These are phyloP conservation scores for Hiodon tergisus DNA, from an alignment of 2,113 vertebrate genomes.

Conservation along the genomic window DNA sequence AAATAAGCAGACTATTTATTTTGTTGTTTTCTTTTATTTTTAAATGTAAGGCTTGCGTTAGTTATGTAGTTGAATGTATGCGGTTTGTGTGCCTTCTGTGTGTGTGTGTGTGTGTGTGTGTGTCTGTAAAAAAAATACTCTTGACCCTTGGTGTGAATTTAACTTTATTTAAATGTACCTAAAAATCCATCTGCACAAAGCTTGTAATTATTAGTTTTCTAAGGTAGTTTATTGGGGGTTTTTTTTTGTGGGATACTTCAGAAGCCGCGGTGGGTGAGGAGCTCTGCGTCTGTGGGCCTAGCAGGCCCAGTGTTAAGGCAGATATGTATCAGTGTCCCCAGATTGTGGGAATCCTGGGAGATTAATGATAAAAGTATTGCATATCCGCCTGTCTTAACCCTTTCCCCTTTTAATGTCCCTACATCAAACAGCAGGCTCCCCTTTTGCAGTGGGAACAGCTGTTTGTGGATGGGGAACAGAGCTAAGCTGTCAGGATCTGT, in stretches of 20 bases:
- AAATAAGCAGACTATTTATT: constrained; percentile 50
- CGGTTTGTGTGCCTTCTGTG: neutral
- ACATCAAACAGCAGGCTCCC: constrained; percentile 41
- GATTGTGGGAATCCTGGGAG: constrained; percentile 20
- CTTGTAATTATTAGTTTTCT: neutral
- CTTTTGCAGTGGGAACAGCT: constrained; percentile 26
- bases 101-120: constrained; percentile 5
- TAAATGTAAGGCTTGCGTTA: constrained; percentile 59
- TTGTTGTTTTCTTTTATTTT: constrained; percentile 54
- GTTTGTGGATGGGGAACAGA: constrained; percentile 28
- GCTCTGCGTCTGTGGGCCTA: neutral
- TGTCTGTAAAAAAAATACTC: neutral
- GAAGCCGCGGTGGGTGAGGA: neutral
- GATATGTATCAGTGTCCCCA: constrained; percentile 2
- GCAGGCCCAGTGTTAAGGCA: constrained; percentile 9
- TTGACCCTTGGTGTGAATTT: neutral
- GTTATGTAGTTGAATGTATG: neutral
- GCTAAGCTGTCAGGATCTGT: constrained; percentile 25
- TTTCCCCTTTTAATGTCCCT: constrained; percentile 34
- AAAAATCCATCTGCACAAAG: too few relatives aligned
- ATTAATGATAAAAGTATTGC: constrained; percentile 22
- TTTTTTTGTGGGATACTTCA: neutral
- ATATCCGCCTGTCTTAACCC: constrained; percentile 29
- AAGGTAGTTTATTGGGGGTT: neutral
- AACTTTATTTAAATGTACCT: too few relatives aligned